Base-by-base conservation (phyloP, 2,113 vertebrate genomes). In the Oriolus oriolus region DNA sequence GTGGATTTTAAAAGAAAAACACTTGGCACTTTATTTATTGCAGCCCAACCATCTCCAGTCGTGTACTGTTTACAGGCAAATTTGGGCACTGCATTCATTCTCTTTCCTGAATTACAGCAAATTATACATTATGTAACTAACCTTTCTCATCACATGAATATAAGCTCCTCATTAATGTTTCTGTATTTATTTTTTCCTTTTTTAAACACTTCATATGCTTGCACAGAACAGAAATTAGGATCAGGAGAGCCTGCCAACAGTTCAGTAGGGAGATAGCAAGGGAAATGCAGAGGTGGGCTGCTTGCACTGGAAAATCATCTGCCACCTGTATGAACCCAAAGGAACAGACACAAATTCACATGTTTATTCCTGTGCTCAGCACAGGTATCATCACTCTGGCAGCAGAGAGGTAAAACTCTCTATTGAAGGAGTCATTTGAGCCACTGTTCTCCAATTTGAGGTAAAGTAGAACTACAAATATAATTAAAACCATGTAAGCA, bases 211-310 rank as follows among this genome's bases (percentile, higher is more conserved):
- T 75, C 3, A 17, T 35, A 11, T 8, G 49, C 37, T 44, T 47
- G 30, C 30, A 68, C 11, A 56, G 30, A 79, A 54, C 21, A 47
- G 79, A 80, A 78, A 56, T 17, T 27, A 86, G 17, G 19, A 49
- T 39, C 49, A 68, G 41, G 27, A 50, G 44, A 71, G 30, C 18
- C 7, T 54, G 33, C 14, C 47, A 66, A 7, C 16, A 21, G 10
- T 27, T 68, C 39, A 64, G 6, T 7, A 13, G 1, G 2, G n/a
- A 60, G 33, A 24, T 0, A 42, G 23, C 45, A 50, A 7, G 4
- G 17, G 21, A 84, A 80, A 26, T 47, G 31, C 44, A 80, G 31
- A 45, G 45, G 17, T 37, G 31, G 16, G 26, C 16, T 81, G 16
- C 15, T 56, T 83, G 23, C 66, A 27, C 44, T 24, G 27, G 52